phyloP scores from a whole-genome alignment of 2,888 invertebrate genomes.

The Xanthia icteritia region DNA sequence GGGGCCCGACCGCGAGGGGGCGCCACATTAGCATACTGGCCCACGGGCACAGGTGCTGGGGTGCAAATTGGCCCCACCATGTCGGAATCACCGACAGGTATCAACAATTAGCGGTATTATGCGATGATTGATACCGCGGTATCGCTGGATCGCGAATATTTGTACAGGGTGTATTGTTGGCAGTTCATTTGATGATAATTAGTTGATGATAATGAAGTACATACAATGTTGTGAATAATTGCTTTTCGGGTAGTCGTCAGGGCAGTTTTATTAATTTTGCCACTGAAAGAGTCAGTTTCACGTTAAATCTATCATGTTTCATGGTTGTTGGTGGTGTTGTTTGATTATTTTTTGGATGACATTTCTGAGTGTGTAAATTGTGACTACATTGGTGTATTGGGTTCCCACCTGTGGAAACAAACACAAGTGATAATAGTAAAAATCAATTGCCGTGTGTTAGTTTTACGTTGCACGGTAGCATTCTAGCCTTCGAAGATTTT shows the following conservation, averaged over 20 bases:
- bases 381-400: too few relatives aligned
- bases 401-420: too few relatives aligned
- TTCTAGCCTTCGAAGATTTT: too few relatives aligned
- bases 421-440: too few relatives aligned
- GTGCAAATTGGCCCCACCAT: slow-evolving; percentile 31
- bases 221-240: slow-evolving; percentile 13
- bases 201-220: not conserved
- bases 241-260: not conserved
- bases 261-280: too few relatives aligned
- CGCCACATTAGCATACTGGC: slow-evolving; percentile 53
- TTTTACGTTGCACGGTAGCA: too few relatives aligned
- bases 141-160: slow-evolving; percentile 56
- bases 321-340: too few relatives aligned
- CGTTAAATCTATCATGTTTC: too few relatives aligned
- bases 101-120: slow-evolving; percentile 57
- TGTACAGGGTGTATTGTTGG: slow-evolving; percentile 35
- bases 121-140: slow-evolving; percentile 57
- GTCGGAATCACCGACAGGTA: slow-evolving; percentile 29
- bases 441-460: too few relatives aligned
- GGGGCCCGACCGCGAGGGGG: slow-evolving; percentile 45
- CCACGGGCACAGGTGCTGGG: slow-evolving; percentile 42
- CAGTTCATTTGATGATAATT: slow-evolving; percentile 50
- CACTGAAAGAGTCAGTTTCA: too few relatives aligned
- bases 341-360: too few relatives aligned
- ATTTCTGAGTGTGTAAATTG: too few relatives aligned